These are phyloP conservation scores for Atta colombica DNA, from an alignment of 1,140 invertebrate genomes.

Conservation along the genomic window DNA sequence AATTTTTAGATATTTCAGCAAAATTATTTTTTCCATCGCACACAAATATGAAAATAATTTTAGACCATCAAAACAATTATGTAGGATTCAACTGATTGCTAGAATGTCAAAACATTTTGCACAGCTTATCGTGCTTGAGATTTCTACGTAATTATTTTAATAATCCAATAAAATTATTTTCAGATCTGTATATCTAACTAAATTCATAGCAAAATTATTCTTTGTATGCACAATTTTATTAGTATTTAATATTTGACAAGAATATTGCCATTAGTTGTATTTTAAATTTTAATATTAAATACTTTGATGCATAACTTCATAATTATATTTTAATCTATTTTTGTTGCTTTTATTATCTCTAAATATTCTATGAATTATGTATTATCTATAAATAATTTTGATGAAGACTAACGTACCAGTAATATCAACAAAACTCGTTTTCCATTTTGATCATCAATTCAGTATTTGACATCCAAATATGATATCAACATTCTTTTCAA, in stretches of 20 bases:
- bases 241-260: neutral
- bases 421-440: constrained; percentile 17
- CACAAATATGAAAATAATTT: too few relatives aligned
- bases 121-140: too few relatives aligned
- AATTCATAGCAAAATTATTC: too few relatives aligned
- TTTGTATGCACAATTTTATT: neutral
- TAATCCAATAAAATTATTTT: too few relatives aligned
- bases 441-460: neutral
- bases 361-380: neutral
- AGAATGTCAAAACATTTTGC: too few relatives aligned
- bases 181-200: too few relatives aligned
- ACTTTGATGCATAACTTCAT: neutral
- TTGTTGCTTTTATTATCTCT: neutral
- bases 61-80: too few relatives aligned
- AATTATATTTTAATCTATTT: neutral
- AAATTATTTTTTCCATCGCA: too few relatives aligned
- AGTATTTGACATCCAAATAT: neutral
- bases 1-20: too few relatives aligned
- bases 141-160: too few relatives aligned
- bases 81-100: too few relatives aligned
- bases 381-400: neutral
- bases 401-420: neutral
- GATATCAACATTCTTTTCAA: neutral
- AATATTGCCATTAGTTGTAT: neutral
- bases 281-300: neutral